These are phyloP conservation scores for Trichechus manatus DNA, from an alignment of 2,113 vertebrate genomes.

Conservation along the genomic window DNA sequence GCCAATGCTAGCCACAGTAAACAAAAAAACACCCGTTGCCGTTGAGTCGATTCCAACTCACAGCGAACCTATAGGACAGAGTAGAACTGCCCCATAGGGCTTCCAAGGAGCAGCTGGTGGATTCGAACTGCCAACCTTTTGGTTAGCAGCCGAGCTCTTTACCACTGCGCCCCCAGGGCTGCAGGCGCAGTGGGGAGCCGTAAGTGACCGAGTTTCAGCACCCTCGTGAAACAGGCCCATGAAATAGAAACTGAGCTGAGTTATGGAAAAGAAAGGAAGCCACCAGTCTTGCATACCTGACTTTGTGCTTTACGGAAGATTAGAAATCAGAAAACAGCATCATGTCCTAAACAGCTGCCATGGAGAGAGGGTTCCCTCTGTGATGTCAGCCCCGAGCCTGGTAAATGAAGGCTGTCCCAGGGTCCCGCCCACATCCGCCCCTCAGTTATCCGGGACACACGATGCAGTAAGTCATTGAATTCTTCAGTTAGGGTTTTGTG, in stretches of 20 bases:
- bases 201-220: neutral
- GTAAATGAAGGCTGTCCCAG: fast-evolving
- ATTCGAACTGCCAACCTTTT: no score
- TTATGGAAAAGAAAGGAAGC: neutral
- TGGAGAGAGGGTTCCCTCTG: neutral
- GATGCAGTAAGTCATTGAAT: fast-evolving
- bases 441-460: fast-evolving
- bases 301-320: neutral
- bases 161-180: no score
- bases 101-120: no score
- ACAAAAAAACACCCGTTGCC: no score
- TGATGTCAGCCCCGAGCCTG: neutral
- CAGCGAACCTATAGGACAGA: no score
- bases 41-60: no score
- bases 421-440: neutral
- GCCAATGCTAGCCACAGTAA: neutral
- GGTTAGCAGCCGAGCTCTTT: no score
- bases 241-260: neutral
- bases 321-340: neutral
- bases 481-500: neutral
- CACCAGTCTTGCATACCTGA: neutral
- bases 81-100: no score
- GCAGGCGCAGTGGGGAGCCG: neutral
- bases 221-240: neutral
- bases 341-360: neutral